phyloP scores from a whole-genome alignment of 2,797 vertebrate genomes.

The Oryzias sinensis region DNA sequence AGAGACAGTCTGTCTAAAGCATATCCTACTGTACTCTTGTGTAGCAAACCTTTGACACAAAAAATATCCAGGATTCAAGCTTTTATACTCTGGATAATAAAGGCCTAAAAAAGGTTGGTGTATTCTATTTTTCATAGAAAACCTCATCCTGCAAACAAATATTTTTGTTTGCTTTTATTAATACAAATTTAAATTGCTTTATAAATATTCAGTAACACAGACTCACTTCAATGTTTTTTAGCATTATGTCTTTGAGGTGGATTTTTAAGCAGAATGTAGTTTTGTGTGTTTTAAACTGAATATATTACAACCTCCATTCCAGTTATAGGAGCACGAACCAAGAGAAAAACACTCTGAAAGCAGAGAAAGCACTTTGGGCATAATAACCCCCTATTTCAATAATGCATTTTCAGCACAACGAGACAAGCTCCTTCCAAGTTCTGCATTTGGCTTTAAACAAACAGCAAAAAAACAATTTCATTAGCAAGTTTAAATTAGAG shows the following conservation, averaged over 20 bases:
- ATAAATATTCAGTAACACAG: background rate
- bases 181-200: background rate
- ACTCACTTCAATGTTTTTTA: background rate
- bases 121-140: too few relatives aligned
- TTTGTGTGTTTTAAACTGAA: conserved; percentile 26
- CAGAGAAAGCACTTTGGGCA: conserved; percentile 52
- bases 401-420: conserved; percentile 51
- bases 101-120: too few relatives aligned
- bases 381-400: conserved; percentile 58
- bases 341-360: conserved; percentile 42
- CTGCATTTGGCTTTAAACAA: conserved; percentile 54
- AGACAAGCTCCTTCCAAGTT: conserved; percentile 45
- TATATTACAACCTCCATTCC: conserved; percentile 33
- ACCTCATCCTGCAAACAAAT: too few relatives aligned
- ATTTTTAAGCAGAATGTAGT: conserved; percentile 2
- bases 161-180: too few relatives aligned
- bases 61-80: too few relatives aligned
- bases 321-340: conserved; percentile 35
- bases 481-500: conserved; percentile 46
- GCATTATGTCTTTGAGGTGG: background rate
- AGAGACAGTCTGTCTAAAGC: conserved; percentile 35
- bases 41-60: conserved; percentile 31
- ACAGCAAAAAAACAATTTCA: conserved; percentile 42
- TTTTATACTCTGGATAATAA: too few relatives aligned
- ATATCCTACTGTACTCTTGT: conserved; percentile 46